Conservation (phyloP, 2,888 invertebrate species). For the Drosophila fulvimacula region DNA sequence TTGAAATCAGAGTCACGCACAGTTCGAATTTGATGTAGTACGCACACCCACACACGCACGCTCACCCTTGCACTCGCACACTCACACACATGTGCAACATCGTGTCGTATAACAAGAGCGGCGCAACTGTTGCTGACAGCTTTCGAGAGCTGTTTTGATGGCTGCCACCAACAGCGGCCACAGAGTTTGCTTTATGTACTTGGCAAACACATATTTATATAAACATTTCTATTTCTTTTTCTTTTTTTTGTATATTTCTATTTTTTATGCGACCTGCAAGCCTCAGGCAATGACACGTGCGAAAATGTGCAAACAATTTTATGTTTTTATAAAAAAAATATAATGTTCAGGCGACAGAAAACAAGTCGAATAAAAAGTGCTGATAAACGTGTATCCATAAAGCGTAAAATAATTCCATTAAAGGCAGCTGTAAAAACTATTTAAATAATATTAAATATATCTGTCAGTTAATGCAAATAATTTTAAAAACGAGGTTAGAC, state of each 20-base stretch:
- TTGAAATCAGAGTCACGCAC: slow-evolving; percentile 66
- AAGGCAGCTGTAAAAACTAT: not conserved
- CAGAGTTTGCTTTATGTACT: slow-evolving; percentile 18
- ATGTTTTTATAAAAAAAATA: not conserved
- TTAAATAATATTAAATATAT: not conserved
- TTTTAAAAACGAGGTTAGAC: not conserved
- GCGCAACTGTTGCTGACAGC: slow-evolving; percentile 75
- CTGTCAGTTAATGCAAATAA: not conserved
- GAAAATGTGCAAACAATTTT: not conserved
- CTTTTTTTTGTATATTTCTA: not conserved
- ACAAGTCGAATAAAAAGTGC: not conserved
- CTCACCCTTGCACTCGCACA: slow-evolving; percentile 5
- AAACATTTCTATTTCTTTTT: slow-evolving; percentile 7
- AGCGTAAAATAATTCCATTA: not conserved
- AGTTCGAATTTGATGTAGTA: slow-evolving; percentile 36
- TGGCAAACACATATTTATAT: slow-evolving; percentile 11
- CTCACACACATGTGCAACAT: slow-evolving; percentile 38
- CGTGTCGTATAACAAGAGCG: slow-evolving; percentile 40
- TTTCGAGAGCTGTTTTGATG: slow-evolving; percentile 45
- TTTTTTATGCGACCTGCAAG: not conserved
- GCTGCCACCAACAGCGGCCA: slow-evolving; percentile 54
- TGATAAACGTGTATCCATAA: no score
- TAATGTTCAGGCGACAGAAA: not conserved
- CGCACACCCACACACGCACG: slow-evolving; percentile 2
- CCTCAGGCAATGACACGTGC: slow-evolving; percentile 39